Conservation (phyloP, 2,797 vertebrate species). For the Hozukius guyotensis region DNA sequence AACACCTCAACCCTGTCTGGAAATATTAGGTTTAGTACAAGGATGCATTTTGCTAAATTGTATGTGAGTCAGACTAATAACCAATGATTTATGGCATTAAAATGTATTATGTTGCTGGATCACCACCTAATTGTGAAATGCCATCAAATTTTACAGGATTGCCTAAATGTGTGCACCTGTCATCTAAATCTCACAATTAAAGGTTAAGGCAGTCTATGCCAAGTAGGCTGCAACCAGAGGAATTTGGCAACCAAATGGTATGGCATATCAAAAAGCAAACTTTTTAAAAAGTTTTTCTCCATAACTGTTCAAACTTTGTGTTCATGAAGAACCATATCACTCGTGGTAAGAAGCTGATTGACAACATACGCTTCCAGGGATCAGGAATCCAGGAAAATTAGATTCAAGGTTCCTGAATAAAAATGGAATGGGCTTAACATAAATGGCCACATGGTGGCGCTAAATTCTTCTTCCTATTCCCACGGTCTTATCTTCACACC, state of each 20-base stretch:
- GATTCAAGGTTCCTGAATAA: not conserved
- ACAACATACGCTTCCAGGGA: not conserved
- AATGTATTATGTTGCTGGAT: not conserved
- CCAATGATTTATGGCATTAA: not conserved
- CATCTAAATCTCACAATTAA: not conserved
- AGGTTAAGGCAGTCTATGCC: not conserved
- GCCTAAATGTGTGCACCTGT: not conserved
- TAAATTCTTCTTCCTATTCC: not conserved
- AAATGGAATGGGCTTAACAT: not conserved
- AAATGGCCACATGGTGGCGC: not conserved
- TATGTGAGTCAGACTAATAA: not conserved
- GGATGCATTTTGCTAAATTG: not conserved
- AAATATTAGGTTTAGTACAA: not conserved
- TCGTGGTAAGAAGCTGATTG: not conserved
- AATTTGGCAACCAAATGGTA: not conserved
- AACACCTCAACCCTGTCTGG: not conserved
- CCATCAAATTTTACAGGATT: not conserved
- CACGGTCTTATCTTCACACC: not conserved
- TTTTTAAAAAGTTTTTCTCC: not conserved
- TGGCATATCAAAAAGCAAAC: not conserved
- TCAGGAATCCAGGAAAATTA: not conserved
- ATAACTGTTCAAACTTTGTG: not conserved
- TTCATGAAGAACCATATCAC: too few species aligned
- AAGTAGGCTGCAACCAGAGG: not conserved
- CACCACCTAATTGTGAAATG: not conserved